Conservation (phyloP, 2,888 invertebrate genomes). For the Oscheius sp. region DNA sequence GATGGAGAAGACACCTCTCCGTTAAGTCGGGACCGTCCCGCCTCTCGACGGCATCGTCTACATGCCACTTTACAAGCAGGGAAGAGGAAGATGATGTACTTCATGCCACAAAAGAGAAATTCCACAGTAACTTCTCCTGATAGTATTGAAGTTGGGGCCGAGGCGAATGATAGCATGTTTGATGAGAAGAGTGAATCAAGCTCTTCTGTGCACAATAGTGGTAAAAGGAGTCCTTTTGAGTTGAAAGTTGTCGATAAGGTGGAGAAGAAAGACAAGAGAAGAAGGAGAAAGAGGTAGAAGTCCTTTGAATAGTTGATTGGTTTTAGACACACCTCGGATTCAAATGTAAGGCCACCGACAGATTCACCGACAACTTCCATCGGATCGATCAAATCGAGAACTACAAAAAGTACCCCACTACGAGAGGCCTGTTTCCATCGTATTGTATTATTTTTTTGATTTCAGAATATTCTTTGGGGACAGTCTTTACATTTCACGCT, state of each 20-base stretch:
- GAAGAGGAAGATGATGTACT: slow-evolving; percentile 45
- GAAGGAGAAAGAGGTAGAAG: background rate
- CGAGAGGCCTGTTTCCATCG: no score
- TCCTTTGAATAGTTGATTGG: background rate
- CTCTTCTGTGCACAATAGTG: slow-evolving; percentile 18
- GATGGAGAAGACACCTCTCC: slow-evolving; percentile 33
- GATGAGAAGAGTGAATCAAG: slow-evolving; percentile 23
- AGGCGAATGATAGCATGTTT: slow-evolving; percentile 18
- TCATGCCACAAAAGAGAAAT: slow-evolving; percentile 40
- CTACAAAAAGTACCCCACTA: slow-evolving; percentile 14
- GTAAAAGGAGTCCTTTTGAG: slow-evolving; percentile 42
- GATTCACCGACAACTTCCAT: slow-evolving; percentile 10
- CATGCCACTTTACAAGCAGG: slow-evolving; percentile 49
- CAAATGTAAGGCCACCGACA: background rate
- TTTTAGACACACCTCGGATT: background rate
- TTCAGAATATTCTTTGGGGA: slow-evolving; percentile 63
- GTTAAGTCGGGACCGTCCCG: slow-evolving; percentile 34
- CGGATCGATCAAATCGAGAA: slow-evolving; percentile 19
- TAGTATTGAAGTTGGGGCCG: slow-evolving; percentile 29
- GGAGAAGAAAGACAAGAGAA: slow-evolving; percentile 22
- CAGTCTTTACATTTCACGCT: slow-evolving; percentile 64
- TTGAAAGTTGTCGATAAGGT: slow-evolving; percentile 36
- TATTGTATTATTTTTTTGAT: background rate
- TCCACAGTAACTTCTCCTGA: slow-evolving; percentile 17
- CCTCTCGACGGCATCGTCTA: slow-evolving; percentile 30